A percentile compares a stretch with the other conserved stretches of the same genome.
These are phyloP conservation scores for Tineola bisselliella DNA, from an alignment of 2,888 invertebrate genomes.

Conservation along the genomic window DNA sequence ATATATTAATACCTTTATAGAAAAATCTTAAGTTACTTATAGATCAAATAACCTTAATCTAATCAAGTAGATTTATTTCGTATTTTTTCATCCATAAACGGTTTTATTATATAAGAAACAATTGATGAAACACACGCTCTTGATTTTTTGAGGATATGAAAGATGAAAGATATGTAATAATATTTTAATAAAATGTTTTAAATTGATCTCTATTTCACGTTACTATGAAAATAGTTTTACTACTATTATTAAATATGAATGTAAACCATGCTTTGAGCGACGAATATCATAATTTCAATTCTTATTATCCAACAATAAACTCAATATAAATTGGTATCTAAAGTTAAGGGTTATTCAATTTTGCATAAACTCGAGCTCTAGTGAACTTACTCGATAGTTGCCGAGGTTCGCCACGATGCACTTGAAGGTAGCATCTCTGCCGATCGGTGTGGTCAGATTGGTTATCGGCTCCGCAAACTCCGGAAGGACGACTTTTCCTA, in stretches of 20 bases:
- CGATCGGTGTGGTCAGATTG: conserved; percentile 85
- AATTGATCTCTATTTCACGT: too few species aligned
- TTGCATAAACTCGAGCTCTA: not conserved
- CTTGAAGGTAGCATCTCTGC: conserved; percentile 88
- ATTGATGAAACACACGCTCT: not conserved
- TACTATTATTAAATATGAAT: too few species aligned
- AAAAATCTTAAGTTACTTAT: not conserved
- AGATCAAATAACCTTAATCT: not conserved
- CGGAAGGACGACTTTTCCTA: conserved; percentile 78
- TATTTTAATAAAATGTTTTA: too few species aligned
- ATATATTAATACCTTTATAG: not conserved
- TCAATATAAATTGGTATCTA: too few species aligned
- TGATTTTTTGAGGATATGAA: not conserved
- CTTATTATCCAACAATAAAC: too few species aligned
- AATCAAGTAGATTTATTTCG: not conserved
- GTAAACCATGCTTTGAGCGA: too few species aligned
- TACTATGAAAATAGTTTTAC: too few species aligned
- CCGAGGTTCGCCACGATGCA: conserved; percentile 89
- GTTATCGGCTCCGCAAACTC: conserved; percentile 86
- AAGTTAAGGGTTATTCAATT: not conserved
- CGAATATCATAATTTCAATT: too few species aligned
- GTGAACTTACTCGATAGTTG: conserved; percentile 83
- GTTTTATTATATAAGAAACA: not conserved
- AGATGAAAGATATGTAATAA: not conserved
- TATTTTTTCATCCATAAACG: not conserved